A percentile compares a stretch with the other conserved stretches of the same genome.
Conservation (phyloP, 2,888 invertebrate genomes). For the Chrysolina americana region DNA sequence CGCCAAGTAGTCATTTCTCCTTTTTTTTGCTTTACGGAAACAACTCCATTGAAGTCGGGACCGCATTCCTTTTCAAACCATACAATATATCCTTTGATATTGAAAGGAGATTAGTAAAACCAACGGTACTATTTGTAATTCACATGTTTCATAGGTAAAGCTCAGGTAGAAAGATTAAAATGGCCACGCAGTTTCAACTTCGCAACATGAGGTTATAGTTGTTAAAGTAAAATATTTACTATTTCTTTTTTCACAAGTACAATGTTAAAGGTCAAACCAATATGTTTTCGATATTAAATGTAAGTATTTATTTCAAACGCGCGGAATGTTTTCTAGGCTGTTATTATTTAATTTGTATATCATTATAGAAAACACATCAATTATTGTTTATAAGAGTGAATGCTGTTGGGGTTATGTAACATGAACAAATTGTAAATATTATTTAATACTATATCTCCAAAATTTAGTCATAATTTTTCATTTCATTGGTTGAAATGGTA, state of each 20-base stretch:
- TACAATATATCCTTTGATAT: constrained; percentile 12
- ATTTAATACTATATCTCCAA: not conserved
- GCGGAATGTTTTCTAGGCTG: constrained; percentile 34
- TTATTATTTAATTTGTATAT: constrained; percentile 44
- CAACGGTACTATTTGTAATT: constrained; percentile 24
- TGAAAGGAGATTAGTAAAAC: constrained; percentile 14
- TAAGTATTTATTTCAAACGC: constrained; percentile 36
- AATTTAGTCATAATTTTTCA: not conserved
- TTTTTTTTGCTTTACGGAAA: not conserved
- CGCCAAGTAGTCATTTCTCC: not conserved
- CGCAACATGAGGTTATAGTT: not conserved
- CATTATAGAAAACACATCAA: constrained; percentile 36
- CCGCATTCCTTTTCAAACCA: not conserved
- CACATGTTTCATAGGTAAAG: constrained; percentile 16
- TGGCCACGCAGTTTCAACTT: not conserved
- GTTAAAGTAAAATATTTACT: constrained; percentile 25
- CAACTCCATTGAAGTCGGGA: not conserved
- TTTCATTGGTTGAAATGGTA: no score
- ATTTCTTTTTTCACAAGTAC: constrained; percentile 38
- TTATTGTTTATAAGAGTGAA: constrained; percentile 32
- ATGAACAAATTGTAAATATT: constrained; percentile 17
- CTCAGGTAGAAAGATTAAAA: constrained; percentile 19
- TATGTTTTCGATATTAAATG: constrained; percentile 36
- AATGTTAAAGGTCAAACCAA: constrained; percentile 38
- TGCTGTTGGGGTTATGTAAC: constrained; percentile 38